phyloP scores from a whole-genome alignment of 2,113 vertebrate species.

The Siniperca knerii region DNA sequence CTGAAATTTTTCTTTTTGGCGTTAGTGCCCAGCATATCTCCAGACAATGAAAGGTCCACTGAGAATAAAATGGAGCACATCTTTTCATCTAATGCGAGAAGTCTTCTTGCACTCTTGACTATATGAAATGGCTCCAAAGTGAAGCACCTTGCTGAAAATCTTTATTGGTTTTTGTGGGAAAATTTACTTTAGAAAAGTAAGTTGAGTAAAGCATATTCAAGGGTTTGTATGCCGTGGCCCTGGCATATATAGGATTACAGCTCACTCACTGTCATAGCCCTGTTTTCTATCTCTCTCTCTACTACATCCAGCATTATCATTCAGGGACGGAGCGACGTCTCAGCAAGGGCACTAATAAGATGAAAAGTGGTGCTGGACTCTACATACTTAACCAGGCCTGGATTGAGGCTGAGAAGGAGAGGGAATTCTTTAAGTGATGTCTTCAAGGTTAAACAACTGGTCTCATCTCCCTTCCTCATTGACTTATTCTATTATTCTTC shows the following conservation, averaged over 20 bases:
- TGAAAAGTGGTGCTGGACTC: conserved; percentile 77
- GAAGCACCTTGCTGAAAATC: conserved; percentile 31
- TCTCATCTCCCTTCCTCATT: conserved; percentile 64
- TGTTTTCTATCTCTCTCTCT: conserved; percentile 53
- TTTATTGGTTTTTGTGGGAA: conserved; percentile 43
- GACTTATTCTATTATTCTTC: conserved; percentile 75
- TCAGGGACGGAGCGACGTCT: conserved; percentile 61
- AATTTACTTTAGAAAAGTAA: conserved; percentile 44
- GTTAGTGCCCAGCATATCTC: conserved; percentile 21
- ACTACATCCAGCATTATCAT: conserved; percentile 72
- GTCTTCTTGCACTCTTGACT: conserved; percentile 11
- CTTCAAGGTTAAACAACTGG: conserved; percentile 82
- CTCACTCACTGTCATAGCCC: conserved; percentile 41
- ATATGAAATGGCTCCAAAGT: conserved; percentile 29
- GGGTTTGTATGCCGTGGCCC: conserved; percentile 12
- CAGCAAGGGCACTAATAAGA: conserved; percentile 79
- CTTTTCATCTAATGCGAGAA: conserved; percentile 43
- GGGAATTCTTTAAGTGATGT: conserved; percentile 67
- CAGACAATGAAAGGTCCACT: conserved; percentile 40
- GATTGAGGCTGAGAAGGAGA: conserved; percentile 59
- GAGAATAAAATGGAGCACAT: conserved; percentile 24
- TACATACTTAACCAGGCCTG: conserved; percentile 67
- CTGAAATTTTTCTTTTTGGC: conserved; percentile 3
- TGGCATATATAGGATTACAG: conserved; percentile 54
- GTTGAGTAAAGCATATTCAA: conserved; percentile 29